These are phyloP conservation scores for Lasioglossum albipes DNA, from an alignment of 1,140 invertebrate species.

Conservation along the genomic window DNA sequence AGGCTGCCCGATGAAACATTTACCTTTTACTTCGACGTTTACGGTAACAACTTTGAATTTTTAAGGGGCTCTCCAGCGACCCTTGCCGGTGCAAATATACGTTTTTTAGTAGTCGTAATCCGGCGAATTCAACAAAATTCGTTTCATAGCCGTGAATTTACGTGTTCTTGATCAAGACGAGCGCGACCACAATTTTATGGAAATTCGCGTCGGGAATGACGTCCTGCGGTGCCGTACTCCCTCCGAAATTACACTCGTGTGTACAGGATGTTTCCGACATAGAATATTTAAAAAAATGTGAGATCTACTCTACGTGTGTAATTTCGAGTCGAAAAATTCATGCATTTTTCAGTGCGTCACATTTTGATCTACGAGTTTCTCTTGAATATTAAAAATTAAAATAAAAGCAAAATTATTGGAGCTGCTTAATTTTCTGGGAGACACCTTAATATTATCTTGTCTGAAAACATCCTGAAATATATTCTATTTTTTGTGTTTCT, in stretches of 20 bases:
- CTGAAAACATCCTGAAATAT: no score
- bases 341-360: no score
- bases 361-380: no score
- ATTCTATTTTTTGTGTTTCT: no score
- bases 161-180: constrained; percentile 32
- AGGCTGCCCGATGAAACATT: neutral
- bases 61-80: neutral
- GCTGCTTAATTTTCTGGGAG: no score
- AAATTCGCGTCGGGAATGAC: constrained; percentile 1
- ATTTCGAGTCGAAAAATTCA: no score
- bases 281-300: no score
- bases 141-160: constrained; percentile 15
- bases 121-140: constrained; percentile 6
- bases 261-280: neutral
- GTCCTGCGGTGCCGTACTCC: neutral
- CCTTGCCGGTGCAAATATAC: neutral
- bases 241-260: neutral
- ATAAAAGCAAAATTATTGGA: no score
- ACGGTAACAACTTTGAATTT: constrained; percentile 21
- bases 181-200: constrained; percentile 23
- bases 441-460: no score
- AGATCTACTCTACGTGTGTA: no score
- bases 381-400: no score
- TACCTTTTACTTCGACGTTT: neutral
- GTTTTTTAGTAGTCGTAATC: neutral